phyloP scores from a whole-genome alignment of 2,888 invertebrate genomes.

The Rhagophthalmus giganteus region DNA sequence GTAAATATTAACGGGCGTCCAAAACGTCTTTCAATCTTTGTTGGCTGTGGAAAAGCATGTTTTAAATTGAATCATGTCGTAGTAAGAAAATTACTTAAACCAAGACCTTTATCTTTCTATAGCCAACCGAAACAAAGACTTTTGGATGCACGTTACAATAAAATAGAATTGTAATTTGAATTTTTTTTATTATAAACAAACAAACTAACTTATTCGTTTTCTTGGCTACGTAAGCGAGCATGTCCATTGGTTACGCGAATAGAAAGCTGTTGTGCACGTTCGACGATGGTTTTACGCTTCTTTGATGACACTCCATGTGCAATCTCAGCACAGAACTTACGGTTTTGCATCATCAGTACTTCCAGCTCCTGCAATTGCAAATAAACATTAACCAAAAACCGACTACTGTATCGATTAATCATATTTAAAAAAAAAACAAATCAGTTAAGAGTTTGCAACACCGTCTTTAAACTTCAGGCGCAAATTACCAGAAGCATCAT shows the following conservation, averaged over 20 bases:
- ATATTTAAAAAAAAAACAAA: no score
- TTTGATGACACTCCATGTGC: conserved; percentile 97
- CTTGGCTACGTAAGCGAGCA: conserved; percentile 96
- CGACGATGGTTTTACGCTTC: conserved; percentile 94
- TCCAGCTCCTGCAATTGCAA: conserved; percentile 78
- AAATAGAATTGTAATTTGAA: no score
- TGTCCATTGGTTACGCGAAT: conserved; percentile 95
- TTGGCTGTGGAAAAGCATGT: no score
- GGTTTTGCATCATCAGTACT: conserved; percentile 98
- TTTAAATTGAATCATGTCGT: no score
- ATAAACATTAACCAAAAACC: no score
- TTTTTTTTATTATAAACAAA: conserved; percentile 10
- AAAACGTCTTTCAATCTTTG: no score
- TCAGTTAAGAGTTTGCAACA: conserved; percentile 47
- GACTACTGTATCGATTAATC: no score
- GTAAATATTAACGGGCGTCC: no score
- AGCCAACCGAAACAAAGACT: no score
- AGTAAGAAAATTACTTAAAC: no score
- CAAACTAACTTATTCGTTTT: conserved; percentile 84
- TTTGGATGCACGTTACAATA: no score
- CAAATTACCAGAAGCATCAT: conserved; percentile 56
- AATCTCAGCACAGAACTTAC: conserved; percentile 96
- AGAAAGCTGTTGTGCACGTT: conserved; percentile 93
- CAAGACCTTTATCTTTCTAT: no score
- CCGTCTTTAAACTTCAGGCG: conserved; percentile 48